Conservation (phyloP, 2,888 invertebrate species). For the Parasteatoda lunata region DNA sequence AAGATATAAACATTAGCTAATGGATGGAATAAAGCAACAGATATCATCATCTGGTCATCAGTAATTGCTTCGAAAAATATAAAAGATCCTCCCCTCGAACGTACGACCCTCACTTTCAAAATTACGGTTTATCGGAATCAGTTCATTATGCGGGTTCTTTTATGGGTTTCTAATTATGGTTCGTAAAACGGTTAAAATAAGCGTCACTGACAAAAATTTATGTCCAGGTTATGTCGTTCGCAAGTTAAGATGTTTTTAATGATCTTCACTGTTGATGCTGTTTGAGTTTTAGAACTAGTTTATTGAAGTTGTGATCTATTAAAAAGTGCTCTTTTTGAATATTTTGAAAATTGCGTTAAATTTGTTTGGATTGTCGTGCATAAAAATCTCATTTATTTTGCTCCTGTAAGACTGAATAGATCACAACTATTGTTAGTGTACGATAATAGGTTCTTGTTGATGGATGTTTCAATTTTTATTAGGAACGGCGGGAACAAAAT, state of each 20-base stretch:
- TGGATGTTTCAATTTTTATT: no score
- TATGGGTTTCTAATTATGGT: constrained; percentile 56
- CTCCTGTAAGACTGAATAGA: no score
- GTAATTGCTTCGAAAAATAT: constrained; percentile 54
- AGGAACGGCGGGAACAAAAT: no score
- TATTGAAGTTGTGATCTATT: no score
- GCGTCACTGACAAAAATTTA: constrained; percentile 32
- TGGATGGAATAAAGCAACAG: constrained; percentile 58
- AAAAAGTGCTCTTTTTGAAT: no score
- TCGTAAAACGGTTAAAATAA: constrained; percentile 33
- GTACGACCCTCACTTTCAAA: constrained; percentile 18
- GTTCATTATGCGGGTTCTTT: constrained; percentile 30
- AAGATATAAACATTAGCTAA: constrained; percentile 54
- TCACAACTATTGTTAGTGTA: no score
- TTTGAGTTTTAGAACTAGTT: no score
- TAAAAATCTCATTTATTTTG: no score
- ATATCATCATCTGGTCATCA: constrained; percentile 58
- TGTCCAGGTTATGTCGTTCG: constrained; percentile 6
- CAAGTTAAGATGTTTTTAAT: neutral
- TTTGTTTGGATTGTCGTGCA: no score
- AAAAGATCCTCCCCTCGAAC: constrained; percentile 18
- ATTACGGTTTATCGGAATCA: constrained; percentile 40
- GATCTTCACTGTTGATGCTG: neutral
- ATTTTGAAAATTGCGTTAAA: no score
- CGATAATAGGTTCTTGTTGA: no score